phyloP scores from a whole-genome alignment of 1,140 invertebrate species.

The Anastrepha obliqua region DNA sequence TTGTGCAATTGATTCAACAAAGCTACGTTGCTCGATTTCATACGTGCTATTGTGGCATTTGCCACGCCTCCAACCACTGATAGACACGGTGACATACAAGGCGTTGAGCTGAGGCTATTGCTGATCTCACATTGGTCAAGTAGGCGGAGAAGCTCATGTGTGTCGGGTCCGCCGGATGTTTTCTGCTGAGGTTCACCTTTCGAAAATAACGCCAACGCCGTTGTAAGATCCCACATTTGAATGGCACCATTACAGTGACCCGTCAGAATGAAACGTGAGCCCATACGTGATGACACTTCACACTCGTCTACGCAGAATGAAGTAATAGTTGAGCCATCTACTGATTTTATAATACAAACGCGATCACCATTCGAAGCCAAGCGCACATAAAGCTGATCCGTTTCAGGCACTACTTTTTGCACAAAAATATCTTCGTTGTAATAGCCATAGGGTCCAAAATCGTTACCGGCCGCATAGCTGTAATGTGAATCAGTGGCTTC shows the following conservation, averaged over 20 bases:
- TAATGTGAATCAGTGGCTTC: slow-evolving; percentile 84
- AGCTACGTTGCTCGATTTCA: slow-evolving; percentile 84
- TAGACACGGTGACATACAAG: slow-evolving; percentile 88
- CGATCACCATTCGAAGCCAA: slow-evolving; percentile 94
- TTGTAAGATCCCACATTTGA: slow-evolving; percentile 99
- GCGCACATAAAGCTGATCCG: slow-evolving; percentile 94
- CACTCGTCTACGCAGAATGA: slow-evolving; percentile 98
- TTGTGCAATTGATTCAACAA: slow-evolving; percentile 79
- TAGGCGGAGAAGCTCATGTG: slow-evolving; percentile 90
- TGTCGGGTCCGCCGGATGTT: slow-evolving; percentile 87
- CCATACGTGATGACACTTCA: slow-evolving; percentile 94
- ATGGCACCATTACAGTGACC: slow-evolving; percentile 96
- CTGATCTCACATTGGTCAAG: slow-evolving; percentile 95
- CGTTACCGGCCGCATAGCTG: slow-evolving; percentile 85
- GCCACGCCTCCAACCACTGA: slow-evolving; percentile 75
- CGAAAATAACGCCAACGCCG: slow-evolving; percentile 88
- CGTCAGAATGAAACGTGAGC: slow-evolving; percentile 94
- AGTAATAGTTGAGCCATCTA: slow-evolving; percentile 95
- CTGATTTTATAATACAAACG: slow-evolving; percentile 95
- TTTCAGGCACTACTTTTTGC: slow-evolving; percentile 97
- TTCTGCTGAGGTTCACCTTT: slow-evolving; percentile 80
- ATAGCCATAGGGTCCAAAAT: slow-evolving; percentile 96
- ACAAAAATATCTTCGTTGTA: slow-evolving; percentile 98
- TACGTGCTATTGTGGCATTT: slow-evolving; percentile 77
- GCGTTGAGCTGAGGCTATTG: slow-evolving; percentile 88